Base-by-base conservation (phyloP, 2,888 invertebrate genomes). In the Carcina quercana region DNA sequence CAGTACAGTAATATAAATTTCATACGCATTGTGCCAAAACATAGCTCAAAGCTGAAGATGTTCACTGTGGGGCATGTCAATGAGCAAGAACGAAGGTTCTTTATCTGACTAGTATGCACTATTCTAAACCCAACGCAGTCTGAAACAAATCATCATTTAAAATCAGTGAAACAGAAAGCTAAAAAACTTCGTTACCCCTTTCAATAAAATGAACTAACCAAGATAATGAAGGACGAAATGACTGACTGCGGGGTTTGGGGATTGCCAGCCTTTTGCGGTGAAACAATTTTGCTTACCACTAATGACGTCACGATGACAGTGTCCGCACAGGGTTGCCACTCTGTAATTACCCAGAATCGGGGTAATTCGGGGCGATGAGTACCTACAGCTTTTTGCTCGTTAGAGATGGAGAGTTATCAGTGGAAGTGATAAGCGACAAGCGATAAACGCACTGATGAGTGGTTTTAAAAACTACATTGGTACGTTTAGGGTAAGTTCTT, bases 251-350 rank as follows among this genome's bases (percentile, higher is more conserved):
- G 47, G 43, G 47, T 37, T 50, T 50, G 56, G 52, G 52, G 52
- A 57, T 53, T 50, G n/a, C 47, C 40, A 42, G 43, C 47, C 50
- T 50, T 59, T 62, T 52, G 46, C 39, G 43, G 40, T 39, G 45
- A 55, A 62, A 64, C 68, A 65, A 72, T 73, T 73, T 68, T 67
- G 74, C 72, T 69, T 73, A 66, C 72, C 63, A 47, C 63, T 78
- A 79, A 80, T 71, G 80, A 69, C 73, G 73, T 69, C 75, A 76
- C 69, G 68, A 72, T 79, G 80, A 79, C 80, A 75, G 70, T 71
- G 65, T 59, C 65, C 63, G 54, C 64, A 63, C 66, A 66, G 63
- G 63, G 62, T 63, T 66, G 69, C 55, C 50, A 58, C 52, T 59
- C 63, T 71, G 73, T 76, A 79, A 80, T 80, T 78, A 80, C 71